Conservation (phyloP, 2,888 invertebrate genomes). For the Taphrorychus bicolor region DNA sequence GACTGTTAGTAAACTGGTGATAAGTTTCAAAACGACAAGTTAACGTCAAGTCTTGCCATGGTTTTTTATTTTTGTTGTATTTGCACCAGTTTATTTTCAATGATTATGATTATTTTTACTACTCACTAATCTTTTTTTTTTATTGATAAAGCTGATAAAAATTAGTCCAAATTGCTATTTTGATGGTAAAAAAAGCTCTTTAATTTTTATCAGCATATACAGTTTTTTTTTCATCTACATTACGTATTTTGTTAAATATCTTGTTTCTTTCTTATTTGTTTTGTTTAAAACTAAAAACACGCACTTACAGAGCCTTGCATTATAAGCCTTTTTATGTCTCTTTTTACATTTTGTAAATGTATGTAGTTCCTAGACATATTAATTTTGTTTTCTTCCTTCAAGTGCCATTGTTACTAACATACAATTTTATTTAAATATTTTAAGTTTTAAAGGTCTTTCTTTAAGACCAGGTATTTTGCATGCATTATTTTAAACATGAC, state of each 20-base stretch:
- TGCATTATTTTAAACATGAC: constrained; percentile 24
- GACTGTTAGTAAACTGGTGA: constrained; percentile 29
- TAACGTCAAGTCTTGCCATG: no score
- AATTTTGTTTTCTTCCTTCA: background rate
- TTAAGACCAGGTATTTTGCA: constrained; percentile 39
- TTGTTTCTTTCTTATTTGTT: no score
- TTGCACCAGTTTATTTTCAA: constrained; percentile 25
- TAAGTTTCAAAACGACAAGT: no score
- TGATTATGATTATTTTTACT: constrained; percentile 11
- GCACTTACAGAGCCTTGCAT: no score
- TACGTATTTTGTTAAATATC: constrained; percentile 22
- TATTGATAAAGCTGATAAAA: background rate
- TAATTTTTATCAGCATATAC: constrained; percentile 13
- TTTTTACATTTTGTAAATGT: background rate
- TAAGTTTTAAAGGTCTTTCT: background rate
- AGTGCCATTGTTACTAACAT: background rate
- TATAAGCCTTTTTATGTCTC: no score
- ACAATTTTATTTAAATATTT: background rate
- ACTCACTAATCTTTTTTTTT: constrained; percentile 21
- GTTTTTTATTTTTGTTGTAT: constrained; percentile 10
- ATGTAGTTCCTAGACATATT: background rate
- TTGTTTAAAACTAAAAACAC: no score
- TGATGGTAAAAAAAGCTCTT: background rate
- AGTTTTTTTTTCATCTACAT: constrained; percentile 13
- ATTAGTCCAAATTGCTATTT: background rate